Base-by-base conservation (phyloP, 30 jellyfish, hydroid and myxozoan genomes). In the Pseudorhiza aurosa region DNA sequence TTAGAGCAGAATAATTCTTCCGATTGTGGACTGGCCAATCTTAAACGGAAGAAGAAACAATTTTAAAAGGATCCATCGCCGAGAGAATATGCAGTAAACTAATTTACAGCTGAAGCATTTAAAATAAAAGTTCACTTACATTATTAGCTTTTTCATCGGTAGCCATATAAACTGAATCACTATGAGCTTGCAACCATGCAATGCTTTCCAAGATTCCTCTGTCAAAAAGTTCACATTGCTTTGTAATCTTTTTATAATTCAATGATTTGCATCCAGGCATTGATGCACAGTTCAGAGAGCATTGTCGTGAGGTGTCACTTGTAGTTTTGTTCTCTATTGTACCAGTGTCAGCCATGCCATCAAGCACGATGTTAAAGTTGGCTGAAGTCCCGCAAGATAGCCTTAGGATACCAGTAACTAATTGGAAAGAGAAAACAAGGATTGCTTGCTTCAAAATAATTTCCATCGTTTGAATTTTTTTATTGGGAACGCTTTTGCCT, bases 91-190 rank as follows among this genome's bases (percentile, higher is more conserved):
- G n/a, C n/a, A n/a, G n/a, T n/a, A n/a, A n/a, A n/a, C n/a, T n/a
- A n/a, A n/a, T n/a, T n/a, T n/a, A n/a, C n/a, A n/a, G n/a, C n/a
- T n/a, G n/a, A n/a, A n/a, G n/a, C n/a, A n/a, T n/a, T n/a, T n/a
- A n/a, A n/a, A n/a, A n/a, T n/a, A n/a, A n/a, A n/a, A n/a, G n/a
- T n/a, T n/a, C 22, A 64, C 86, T 53, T 29, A 73, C 86, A 73
- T 73, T 53, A 18, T 31, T 17, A 1, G 60, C 24, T n/a, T 53
- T 36, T 1, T 73, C 86, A 1, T 53, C 65, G 0, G 75, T 73
- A 7, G 86, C 55, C 75, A 73, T 50, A 8, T 73, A 55, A 30
- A 73, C 86, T 65, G 58, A 57, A 7, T 65, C 86, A 21, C 8
- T 36, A n/a, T 57, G 29, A 15, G 31, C 24, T 33, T 3, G 60